Base-by-base conservation (phyloP, 2,888 invertebrate genomes). In the Archips xylosteana region DNA sequence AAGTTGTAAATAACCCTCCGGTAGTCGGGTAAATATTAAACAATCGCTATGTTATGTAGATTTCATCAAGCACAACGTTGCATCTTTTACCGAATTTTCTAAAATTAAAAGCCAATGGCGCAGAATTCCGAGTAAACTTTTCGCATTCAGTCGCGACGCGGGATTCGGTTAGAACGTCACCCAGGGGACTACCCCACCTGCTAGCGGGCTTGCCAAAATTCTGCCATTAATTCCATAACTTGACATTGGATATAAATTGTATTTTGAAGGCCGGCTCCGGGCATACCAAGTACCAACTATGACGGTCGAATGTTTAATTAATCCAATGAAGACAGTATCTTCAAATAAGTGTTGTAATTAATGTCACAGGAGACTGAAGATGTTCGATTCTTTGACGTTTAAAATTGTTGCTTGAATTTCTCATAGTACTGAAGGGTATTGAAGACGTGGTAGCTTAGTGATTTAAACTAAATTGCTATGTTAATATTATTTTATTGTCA, bases 211-310 rank as follows among this genome's bases (percentile, higher is more conserved):
- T 80, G 82, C 79, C 83, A 78, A 84, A 88, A 87, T 84, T 82
- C 78, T 76, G 73, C 83, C 82, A 88, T 87, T 87, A 87, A 89
- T 89, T 86, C 81, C 78, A 80, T 82, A 88, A 87, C 83, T 86
- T 86, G 84, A 80, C 82, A 82, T 81, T 80, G 76, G 81, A 81
- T 81, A 84, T 82, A 82, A 57, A 57, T 83, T 84, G 82, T 85
- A 71, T 71, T 64, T 71, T 34, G 32, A 64, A 51, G 60, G 47
- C 47, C n/a, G 8, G 15, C 49, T 49, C 23, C 45, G 0, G 61
- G 4, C 47, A 34, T 23, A 47, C n/a, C 36, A 65, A 32, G n/a
- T n/a, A 36, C 9, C 32, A 64, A 13, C 62, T 67, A 42, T 32
- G 57, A 12, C 23, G 57, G 10, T n/a, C 32, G 47, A 45, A 9